Base-by-base conservation (phyloP, 2,888 invertebrate species). In the Mellilla xanthometata region DNA sequence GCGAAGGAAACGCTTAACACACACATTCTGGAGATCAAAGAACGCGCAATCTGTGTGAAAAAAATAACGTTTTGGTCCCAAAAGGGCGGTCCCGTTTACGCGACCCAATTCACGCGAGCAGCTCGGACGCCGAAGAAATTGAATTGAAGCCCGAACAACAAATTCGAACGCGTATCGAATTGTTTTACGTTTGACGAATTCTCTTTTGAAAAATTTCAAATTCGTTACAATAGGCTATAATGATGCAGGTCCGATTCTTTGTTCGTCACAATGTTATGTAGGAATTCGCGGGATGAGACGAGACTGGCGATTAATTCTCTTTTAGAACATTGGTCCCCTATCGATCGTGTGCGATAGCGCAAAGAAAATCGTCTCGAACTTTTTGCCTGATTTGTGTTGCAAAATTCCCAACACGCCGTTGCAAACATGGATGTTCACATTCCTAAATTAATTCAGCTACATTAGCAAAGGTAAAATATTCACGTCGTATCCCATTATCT, bases 121-220 rank as follows among this genome's bases (percentile, higher is more conserved):
- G 76, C 77, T 79, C 72, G 77, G 81, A 79, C 82, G 78, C 65
- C 71, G 81, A 87, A 87, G 87, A 87, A 88, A 89, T 88, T 84
- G 86, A 88, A 89, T 88, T 86, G 85, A 86, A 84, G 76, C 70
- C 73, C 81, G 68, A 83, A 87, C 86, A 85, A 87, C 88, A 84
- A 86, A 88, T 83, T 84, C 80, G 72, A 86, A 88, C 82, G 88
- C 89, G 89, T 89, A 86, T 89, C 89, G 88, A 89, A 89, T 89
- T 89, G 88, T 89, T 89, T 89, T 88, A 89, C 84, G 83, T 85
- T 87, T 87, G 86, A 83, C 86, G 87, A 83, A 83, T 85, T 86
- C 86, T 79, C 80, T 82, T 85, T 87, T 85, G 61, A 72, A 77
- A 88, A 85, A 80, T 84, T 85, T 83, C 60, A 76, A 85, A 86